Base-by-base conservation (phyloP, 2,888 invertebrate species). In the Sicus ferrugineus region DNA sequence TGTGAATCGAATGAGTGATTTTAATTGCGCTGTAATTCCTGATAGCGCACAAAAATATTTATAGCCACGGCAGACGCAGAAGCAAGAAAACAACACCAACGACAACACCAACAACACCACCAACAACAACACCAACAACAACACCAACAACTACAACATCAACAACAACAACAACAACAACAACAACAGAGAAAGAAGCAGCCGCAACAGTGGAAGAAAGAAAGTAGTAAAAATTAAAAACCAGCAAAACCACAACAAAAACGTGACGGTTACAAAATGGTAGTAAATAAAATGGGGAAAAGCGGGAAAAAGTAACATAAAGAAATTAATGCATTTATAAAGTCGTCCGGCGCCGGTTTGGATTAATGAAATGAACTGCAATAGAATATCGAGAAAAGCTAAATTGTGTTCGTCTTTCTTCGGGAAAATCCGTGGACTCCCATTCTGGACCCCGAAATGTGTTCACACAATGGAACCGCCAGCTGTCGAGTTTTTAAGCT, bases 21-120 rank as follows among this genome's bases (percentile, higher is more conserved):
- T 68, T 68, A 61, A 68, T 59, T 61, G 68, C 38, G 52, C 59
- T 52, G 59, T 59, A 68, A 63, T 68, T 62, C 52, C 28, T 68
- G 54, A 63, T 50, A 31, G 61, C 50, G 56, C 16, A 59, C 54
- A 69, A 61, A n/a, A n/a, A 28, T 58, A 58, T 52, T 65, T 21
- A 52, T n/a, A 34, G 21, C 34, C 52, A 23, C 52, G 52, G 26
- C 64, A 42, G 16, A 42, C 14, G 42, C 42, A 42, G 16, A 42
- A 42, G 42, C 42, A 42, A 62, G n/a, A n/a, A n/a, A n/a, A n/a
- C n/a, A n/a, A n/a, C n/a, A n/a, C n/a, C n/a, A n/a, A 52, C 52
- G 52, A 14, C 46, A 52, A 34, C 34, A 52, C 16, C 7, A 5
- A 9, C 11, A 48, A 50, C 23, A 7, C 48, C 19, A 23, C 19